Conservation (phyloP, 1,140 invertebrate genomes). For the Drosophila subobscura region DNA sequence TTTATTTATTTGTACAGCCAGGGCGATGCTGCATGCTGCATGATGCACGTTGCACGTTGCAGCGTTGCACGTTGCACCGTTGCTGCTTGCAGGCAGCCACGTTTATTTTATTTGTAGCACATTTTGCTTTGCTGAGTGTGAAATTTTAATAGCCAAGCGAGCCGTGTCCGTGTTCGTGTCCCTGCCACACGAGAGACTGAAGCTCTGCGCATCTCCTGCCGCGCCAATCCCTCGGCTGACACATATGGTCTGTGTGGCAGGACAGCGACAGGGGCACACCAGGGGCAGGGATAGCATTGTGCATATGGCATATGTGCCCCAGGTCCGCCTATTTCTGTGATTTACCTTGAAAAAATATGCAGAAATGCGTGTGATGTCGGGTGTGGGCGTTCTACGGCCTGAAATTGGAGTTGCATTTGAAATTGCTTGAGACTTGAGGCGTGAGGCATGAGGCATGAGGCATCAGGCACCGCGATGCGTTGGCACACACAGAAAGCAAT, state of each 20-base stretch:
- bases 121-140: constrained; percentile 80
- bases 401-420: constrained; percentile 35
- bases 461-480: constrained; percentile 3
- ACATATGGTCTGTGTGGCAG: constrained; percentile 51
- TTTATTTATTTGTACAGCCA: constrained; percentile 74
- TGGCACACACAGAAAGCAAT: constrained; percentile 32
- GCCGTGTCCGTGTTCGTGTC: constrained; percentile 65
- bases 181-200: constrained; percentile 8
- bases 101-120: constrained; percentile 79
- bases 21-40: constrained; percentile 52
- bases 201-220: constrained; percentile 35
- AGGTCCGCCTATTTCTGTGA: constrained; percentile 69
- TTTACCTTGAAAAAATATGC: constrained; percentile 76
- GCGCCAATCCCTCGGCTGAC: constrained; percentile 30
- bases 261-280: neutral
- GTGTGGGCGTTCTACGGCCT: constrained; percentile 39
- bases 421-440: neutral
- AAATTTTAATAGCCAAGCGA: constrained; percentile 81
- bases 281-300: constrained; percentile 1
- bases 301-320: constrained; percentile 53
- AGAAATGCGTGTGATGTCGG: constrained; percentile 33
- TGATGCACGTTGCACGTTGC: constrained; percentile 28
- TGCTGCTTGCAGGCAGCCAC: constrained; percentile 45
- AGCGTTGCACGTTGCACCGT: constrained; percentile 37
- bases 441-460: too few relatives aligned